Percentiles rank a stretch among this genome's conserved stretches.
Evolutionary conservation across 2,888 invertebrate genomes (phyloP).

Genomic region (Operophtera brumata): DNA sequence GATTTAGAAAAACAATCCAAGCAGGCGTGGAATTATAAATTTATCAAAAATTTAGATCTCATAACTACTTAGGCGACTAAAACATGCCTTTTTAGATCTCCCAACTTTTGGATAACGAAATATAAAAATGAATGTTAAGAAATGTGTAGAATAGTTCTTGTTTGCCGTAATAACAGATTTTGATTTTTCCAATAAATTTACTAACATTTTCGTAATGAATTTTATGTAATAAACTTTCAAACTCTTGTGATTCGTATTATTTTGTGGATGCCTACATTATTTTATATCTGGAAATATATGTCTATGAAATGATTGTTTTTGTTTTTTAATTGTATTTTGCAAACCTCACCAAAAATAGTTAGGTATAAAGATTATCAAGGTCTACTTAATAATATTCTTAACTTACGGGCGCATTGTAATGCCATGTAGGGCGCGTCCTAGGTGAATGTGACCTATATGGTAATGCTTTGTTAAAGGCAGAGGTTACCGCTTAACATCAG

Average conservation of each 20-base stretch:
- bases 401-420: too few species aligned
- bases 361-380: too few species aligned
- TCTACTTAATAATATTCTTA: too few species aligned
- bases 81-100: conserved; percentile 71
- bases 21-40: conserved; percentile 64
- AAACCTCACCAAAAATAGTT: too few species aligned
- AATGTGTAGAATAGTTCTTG: conserved; percentile 53
- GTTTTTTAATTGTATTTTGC: conserved; percentile 30
- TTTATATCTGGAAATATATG: conserved; percentile 60
- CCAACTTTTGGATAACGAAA: conserved; percentile 59
- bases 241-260: conserved; percentile 60
- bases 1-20: conserved; percentile 57
- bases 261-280: conserved; percentile 58
- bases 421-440: too few species aligned
- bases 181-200: conserved; percentile 50
- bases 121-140: conserved; percentile 44
- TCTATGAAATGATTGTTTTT: conserved; percentile 47
- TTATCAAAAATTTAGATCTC: conserved; percentile 65
- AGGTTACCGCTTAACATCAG: too few species aligned
- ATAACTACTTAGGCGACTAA: conserved; percentile 56
- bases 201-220: conserved; percentile 56
- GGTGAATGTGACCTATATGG: too few species aligned
- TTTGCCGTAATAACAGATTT: conserved; percentile 48
- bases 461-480: too few species aligned
- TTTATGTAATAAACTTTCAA: conserved; percentile 62